Conservation (phyloP, 2,113 vertebrate species). For the Nyctibius bracteatus region DNA sequence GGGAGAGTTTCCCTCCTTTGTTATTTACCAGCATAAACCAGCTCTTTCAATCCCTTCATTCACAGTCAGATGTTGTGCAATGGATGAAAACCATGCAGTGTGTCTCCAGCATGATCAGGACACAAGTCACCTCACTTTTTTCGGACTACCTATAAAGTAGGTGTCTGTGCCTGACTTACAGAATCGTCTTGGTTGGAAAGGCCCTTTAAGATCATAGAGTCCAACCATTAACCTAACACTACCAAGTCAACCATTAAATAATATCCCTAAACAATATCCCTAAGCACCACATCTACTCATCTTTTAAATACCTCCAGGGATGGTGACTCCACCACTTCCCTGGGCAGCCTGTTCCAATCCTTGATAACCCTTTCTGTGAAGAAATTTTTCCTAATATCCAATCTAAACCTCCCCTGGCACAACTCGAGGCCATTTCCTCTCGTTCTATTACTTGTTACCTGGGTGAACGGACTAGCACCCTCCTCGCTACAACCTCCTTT, state of each 20-base stretch:
- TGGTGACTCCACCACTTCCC: background rate
- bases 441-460: too few relatives aligned
- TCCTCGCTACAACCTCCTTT: too few relatives aligned
- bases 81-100: background rate
- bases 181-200: background rate
- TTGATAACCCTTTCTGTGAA: background rate
- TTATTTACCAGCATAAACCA: background rate
- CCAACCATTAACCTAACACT: background rate
- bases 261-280: background rate
- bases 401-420: background rate
- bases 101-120: background rate
- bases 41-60: background rate
- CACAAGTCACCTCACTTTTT: background rate
- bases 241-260: background rate
- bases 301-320: background rate
- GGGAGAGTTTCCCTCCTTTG: background rate
- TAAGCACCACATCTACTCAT: background rate
- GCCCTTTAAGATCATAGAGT: too few relatives aligned
- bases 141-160: background rate
- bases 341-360: background rate
- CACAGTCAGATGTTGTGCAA: background rate
- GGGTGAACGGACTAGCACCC: too few relatives aligned
- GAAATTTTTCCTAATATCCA: background rate
- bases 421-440: background rate
- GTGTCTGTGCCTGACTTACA: background rate